Percentiles rank a stretch among this genome's conserved stretches.
These are phyloP conservation scores for Ganaspis brasiliensis DNA, from an alignment of 2,888 invertebrate species.

Conservation along the genomic window DNA sequence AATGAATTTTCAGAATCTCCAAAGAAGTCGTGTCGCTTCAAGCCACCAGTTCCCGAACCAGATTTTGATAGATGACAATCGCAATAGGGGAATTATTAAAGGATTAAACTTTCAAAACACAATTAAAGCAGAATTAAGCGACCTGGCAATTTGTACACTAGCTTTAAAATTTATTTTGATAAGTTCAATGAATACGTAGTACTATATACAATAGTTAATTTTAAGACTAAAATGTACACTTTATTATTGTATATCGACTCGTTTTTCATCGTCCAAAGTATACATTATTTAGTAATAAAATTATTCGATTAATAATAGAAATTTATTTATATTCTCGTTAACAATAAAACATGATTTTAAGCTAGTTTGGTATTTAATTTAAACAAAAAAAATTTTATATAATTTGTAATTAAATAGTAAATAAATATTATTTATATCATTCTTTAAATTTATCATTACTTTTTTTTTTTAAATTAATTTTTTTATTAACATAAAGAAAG, in stretches of 20 bases:
- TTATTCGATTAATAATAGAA: background rate
- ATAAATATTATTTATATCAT: no score
- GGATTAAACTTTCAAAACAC: background rate
- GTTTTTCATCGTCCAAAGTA: conserved; percentile 46
- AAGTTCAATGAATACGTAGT: conserved; percentile 26
- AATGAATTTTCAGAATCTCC: conserved; percentile 58
- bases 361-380: background rate
- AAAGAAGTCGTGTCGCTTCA: conserved; percentile 59
- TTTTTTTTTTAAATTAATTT: no score
- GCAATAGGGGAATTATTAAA: conserved; percentile 28
- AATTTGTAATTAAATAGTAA: no score
- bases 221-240: conserved; percentile 52
- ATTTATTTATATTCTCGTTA: background rate
- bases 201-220: conserved; percentile 50
- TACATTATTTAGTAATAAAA: conserved; percentile 49
- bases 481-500: no score
- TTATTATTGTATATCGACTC: conserved; percentile 54
- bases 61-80: conserved; percentile 69
- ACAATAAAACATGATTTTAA: background rate
- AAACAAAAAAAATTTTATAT: background rate
- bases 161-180: conserved; percentile 32
- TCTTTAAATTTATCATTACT: no score
- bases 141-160: conserved; percentile 45
- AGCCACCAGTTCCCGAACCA: conserved; percentile 69
- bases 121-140: conserved; percentile 8